These are phyloP conservation scores for Antheraea assamensis DNA, from an alignment of 2,888 invertebrate species.

Conservation along the genomic window DNA sequence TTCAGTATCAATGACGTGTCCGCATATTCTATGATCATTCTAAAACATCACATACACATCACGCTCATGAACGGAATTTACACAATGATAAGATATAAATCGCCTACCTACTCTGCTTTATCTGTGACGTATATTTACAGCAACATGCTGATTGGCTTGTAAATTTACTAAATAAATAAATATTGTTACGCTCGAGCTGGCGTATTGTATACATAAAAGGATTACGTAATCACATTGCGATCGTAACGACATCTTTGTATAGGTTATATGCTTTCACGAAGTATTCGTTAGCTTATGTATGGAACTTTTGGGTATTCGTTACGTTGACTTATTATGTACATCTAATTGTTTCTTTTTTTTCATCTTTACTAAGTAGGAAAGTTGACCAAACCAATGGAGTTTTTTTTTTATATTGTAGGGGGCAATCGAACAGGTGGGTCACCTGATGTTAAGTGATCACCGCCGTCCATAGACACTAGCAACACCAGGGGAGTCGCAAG, in stretches of 20 bases:
- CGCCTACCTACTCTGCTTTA: slow-evolving; percentile 36
- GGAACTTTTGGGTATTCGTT: background rate
- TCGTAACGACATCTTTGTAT: slow-evolving; percentile 11
- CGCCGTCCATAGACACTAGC: no score
- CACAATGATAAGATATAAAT: slow-evolving; percentile 40
- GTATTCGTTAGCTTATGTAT: background rate
- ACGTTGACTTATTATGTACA: background rate
- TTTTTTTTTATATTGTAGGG: no score
- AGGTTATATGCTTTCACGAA: slow-evolving; percentile 13
- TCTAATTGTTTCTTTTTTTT: background rate
- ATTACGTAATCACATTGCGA: slow-evolving; percentile 20
- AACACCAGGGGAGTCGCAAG: no score
- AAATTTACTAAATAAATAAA: slow-evolving; percentile 18
- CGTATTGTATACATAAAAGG: slow-evolving; percentile 5
- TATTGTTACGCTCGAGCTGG: slow-evolving; percentile 8
- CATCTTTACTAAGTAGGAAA: background rate
- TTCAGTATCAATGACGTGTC: background rate
- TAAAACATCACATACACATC: background rate
- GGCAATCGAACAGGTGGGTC: no score
- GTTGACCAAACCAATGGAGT: background rate
- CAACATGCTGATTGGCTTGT: slow-evolving; percentile 8
- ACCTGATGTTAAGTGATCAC: no score
- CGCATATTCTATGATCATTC: background rate
- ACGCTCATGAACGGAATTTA: slow-evolving; percentile 30
- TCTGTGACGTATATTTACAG: slow-evolving; percentile 36